Percentiles rank a stretch among this genome's conserved stretches.
Conservation (phyloP, 1,140 invertebrate genomes). For the Meloidogyne exigua region DNA sequence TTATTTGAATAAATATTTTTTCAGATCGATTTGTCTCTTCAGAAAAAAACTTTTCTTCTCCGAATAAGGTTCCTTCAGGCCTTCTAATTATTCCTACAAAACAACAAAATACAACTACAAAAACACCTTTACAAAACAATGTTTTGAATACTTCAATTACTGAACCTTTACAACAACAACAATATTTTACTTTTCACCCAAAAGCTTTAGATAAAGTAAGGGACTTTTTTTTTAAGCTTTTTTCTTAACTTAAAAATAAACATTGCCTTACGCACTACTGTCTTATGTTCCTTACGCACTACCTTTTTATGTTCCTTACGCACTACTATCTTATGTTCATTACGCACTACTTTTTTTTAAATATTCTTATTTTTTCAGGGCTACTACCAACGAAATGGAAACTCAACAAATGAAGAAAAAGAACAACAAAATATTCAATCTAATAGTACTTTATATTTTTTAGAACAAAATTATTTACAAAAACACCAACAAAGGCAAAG, state of each 20-base stretch:
- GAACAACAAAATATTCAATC: constrained; percentile 24
- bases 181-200: constrained; percentile 63
- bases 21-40: not conserved
- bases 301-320: not conserved
- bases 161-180: constrained; percentile 16
- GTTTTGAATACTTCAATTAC: not conserved
- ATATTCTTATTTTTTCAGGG: not conserved
- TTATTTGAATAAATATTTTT: not conserved
- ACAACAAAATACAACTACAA: not conserved
- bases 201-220: constrained; percentile 49
- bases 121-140: not conserved
- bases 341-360: not conserved
- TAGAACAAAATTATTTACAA: constrained; percentile 61
- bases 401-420: constrained; percentile 12
- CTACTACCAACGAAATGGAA: not conserved
- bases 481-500: constrained; percentile 56
- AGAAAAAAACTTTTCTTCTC: not conserved
- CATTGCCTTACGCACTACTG: no score
- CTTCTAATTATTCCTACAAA: not conserved
- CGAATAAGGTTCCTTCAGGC: not conserved
- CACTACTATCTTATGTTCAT: not conserved
- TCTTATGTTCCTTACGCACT: no score
- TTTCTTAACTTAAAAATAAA: no score
- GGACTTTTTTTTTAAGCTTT: not conserved
- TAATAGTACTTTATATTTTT: constrained; percentile 56